Evolutionary conservation across 2,113 vertebrate genomes (phyloP).

Genomic region (Aspidoscelis tigris): DNA sequence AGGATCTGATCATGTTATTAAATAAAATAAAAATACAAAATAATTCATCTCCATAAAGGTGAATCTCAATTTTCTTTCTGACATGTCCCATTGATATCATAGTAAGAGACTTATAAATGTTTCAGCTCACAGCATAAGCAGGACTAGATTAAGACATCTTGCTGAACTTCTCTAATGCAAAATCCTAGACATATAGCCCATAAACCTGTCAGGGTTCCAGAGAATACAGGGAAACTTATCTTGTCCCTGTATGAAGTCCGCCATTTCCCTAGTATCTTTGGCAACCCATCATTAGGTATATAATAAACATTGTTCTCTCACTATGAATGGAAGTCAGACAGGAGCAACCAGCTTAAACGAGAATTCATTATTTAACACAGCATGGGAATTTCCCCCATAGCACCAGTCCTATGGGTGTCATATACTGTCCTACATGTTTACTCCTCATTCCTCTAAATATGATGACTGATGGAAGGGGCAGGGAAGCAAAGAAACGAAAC

Average conservation of each 20-base stretch:
- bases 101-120: background rate
- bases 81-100: background rate
- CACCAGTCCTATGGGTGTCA: too few species aligned
- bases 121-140: background rate
- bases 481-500: background rate
- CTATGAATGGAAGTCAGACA: background rate
- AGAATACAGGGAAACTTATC: background rate
- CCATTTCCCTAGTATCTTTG: background rate
- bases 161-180: background rate
- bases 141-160: background rate
- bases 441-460: background rate
- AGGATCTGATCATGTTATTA: too few species aligned
- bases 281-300: background rate
- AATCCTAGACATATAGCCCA: background rate
- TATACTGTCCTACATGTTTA: background rate
- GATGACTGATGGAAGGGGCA: too few species aligned
- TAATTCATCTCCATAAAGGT: background rate
- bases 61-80: background rate
- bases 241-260: too few species aligned
- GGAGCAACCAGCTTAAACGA: background rate
- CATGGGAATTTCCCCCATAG: background rate
- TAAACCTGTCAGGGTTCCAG: background rate
- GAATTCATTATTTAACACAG: background rate
- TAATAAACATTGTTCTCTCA: background rate
- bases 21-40: too few species aligned